Conservation (phyloP, 2,888 invertebrate genomes). For the Hydropsyche betteni region DNA sequence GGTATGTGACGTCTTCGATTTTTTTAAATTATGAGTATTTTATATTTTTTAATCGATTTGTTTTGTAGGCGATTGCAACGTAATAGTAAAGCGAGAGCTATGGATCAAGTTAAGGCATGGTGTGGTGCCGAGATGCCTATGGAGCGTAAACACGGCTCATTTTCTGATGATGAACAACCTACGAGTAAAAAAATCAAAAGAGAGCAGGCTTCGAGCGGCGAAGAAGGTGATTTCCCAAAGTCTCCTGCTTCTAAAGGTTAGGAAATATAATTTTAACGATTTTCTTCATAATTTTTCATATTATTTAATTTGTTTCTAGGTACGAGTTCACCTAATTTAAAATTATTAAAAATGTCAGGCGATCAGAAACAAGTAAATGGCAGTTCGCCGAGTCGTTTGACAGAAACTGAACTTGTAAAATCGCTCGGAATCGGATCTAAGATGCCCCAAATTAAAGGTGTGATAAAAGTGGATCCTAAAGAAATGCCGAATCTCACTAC, state of each 20-base stretch:
- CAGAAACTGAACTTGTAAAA: slow-evolving; percentile 66
- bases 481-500: slow-evolving; percentile 71
- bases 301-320: slow-evolving; percentile 15
- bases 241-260: slow-evolving; percentile 15
- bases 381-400: slow-evolving; percentile 59
- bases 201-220: slow-evolving; percentile 64
- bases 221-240: slow-evolving; percentile 55
- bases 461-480: slow-evolving; percentile 78
- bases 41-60: background rate
- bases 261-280: background rate
- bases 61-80: slow-evolving; percentile 72
- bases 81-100: slow-evolving; percentile 82
- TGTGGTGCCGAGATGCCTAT: slow-evolving; percentile 68
- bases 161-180: slow-evolving; percentile 57
- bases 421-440: slow-evolving; percentile 64
- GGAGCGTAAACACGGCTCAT: slow-evolving; percentile 62
- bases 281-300: background rate
- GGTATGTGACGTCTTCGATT: slow-evolving; percentile 49
- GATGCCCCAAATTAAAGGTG: slow-evolving; percentile 72
- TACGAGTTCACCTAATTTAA: slow-evolving; percentile 44
- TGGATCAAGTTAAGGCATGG: slow-evolving; percentile 87
- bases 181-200: slow-evolving; percentile 66
- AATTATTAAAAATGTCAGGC: slow-evolving; percentile 47
- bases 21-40: slow-evolving; percentile 14
- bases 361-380: slow-evolving; percentile 61